Base-by-base conservation (phyloP, 2,113 vertebrate genomes). In the Anser brachyrhynchus region DNA sequence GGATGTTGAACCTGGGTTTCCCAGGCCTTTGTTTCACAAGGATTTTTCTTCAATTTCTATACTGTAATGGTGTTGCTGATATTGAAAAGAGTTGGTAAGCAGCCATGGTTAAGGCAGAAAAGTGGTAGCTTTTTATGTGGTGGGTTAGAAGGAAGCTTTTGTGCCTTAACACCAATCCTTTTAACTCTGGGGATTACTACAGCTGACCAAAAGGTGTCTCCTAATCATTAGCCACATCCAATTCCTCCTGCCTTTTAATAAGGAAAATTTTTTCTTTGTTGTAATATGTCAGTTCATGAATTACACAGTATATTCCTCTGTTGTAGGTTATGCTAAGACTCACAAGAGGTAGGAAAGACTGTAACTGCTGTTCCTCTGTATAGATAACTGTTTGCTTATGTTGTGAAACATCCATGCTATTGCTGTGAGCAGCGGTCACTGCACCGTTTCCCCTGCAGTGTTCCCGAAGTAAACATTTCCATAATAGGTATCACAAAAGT, bases 381-480 rank as follows among this genome's bases (percentile, higher is more conserved):
- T 8, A 44, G 64, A 54, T 37, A 62, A 54, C 55, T 46, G 16
- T 73, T 83, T 37, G 41, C 71, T 83, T 44, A 70, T 61, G 5
- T 39, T 67, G 86, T 67, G 9, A 74, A 77, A 59, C 13, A 23
- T n/a, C 83, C 65, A 62, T 52, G 61, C 87, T 57, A 17, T 84
- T 79, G 57, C 79, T 75, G 17, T 39, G 52, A 96, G 81, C 37
- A 71, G 71, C 12, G 2, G 4, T 91, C 84, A 55, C 74, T 57
- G 70, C 73, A 16, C 26, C 62, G 35, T 54, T 90, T 73, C 91
- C 92, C 72, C 37, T n/a, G 16, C 23, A 2, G 44, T 21, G 14
- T 72, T 64, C 82, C 72, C 0, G 0, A 51, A 62, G 87, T 88
- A 93, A 96, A 97, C 93, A 86, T 94, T 94, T 89, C 93, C 91